phyloP scores from a whole-genome alignment of 2,888 invertebrate genomes.

The Mesochorus sp. region DNA sequence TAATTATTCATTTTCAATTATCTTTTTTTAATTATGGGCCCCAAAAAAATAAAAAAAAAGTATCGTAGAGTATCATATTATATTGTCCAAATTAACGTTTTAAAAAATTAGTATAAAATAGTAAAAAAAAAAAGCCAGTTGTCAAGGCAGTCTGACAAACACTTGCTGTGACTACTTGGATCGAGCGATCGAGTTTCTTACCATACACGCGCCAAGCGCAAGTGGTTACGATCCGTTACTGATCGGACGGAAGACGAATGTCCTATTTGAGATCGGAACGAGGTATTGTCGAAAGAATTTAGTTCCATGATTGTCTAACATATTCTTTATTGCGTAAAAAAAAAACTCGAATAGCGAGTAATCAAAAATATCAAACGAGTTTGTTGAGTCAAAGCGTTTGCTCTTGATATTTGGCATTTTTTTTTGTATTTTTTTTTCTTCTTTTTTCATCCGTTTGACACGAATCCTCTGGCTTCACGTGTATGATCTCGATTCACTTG shows the following conservation, averaged over 20 bases:
- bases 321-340: too few relatives aligned
- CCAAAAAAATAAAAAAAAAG: too few relatives aligned
- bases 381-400: too few relatives aligned
- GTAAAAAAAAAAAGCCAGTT: neutral
- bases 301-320: neutral
- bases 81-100: too few relatives aligned
- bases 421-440: too few relatives aligned
- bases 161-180: constrained; percentile 6
- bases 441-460: neutral
- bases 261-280: neutral
- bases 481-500: constrained; percentile 37
- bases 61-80: too few relatives aligned
- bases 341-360: too few relatives aligned
- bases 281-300: neutral
- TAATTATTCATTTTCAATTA: too few relatives aligned
- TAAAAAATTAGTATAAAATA: neutral
- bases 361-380: too few relatives aligned
- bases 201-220: neutral
- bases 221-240: neutral
- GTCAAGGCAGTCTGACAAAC: constrained; percentile 16
- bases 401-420: neutral
- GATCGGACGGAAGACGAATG: neutral
- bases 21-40: too few relatives aligned
- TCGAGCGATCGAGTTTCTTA: neutral
- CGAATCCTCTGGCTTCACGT: neutral